Evolutionary conservation across 2,113 vertebrate genomes (phyloP), one percentile per base, ranked within the genome.

Genomic region (Scartelaos histophorus): DNA sequence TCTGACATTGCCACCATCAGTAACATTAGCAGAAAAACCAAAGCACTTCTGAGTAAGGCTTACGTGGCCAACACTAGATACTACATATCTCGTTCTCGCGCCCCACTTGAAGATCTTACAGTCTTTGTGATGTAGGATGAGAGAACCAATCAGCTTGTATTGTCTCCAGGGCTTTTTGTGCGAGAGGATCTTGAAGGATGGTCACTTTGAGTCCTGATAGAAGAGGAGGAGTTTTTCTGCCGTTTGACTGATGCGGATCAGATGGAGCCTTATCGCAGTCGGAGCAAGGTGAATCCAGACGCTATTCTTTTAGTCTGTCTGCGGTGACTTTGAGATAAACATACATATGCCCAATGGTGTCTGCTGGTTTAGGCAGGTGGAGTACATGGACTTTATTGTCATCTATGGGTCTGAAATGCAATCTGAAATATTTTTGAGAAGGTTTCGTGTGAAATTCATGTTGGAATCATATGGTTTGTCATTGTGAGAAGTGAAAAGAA

Each of bases 231-330:
- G 65, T 76, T 54, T 74, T 68, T 74, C 38, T 64, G 54, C 57
- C 62, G 70, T 87, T 73, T 81, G 84, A 85, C 22, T 68, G 87
- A 89, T 83, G 77, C 45, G 56, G 65, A 90, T 89, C 87, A 76
- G 88, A 89, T 76, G 70, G 66, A 71, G 72, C 84, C 80, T 92
- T 88, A 90, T 92, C 87, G 13, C 69, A 85, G 75, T 74, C 67
- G 47, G 51, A 19, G 60, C 81, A 78, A 86, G 71, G 84, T 86
- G 82, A 88, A 74, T 69, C 66, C 69, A 72, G 82, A 88, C 74
- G 82, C 83, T 79, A 65, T 80, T 88, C 78, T 73, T 74, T 64
- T 21, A 38, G 61, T 64, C 61, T 62, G 25, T 34, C 38, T 43
- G 38, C 9, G n/a, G 61, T 64, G 61, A 64, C 61, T 43, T 19